Evolutionary conservation across 1,140 invertebrate genomes (phyloP), one percentile per base, ranked within the genome.

Genomic region (Drosophila prosaltans): DNA sequence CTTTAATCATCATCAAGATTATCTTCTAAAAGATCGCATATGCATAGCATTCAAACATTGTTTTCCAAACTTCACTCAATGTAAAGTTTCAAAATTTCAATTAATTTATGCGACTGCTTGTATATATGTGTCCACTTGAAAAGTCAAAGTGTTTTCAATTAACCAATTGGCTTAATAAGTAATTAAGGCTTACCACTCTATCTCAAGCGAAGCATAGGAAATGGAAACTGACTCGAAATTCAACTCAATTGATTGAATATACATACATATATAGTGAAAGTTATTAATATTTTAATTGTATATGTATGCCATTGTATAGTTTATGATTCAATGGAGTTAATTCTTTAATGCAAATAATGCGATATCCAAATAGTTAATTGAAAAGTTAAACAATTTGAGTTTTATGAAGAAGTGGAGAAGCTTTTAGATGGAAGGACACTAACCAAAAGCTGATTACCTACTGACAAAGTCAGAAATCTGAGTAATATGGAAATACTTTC

Each of bases 101-200:
- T 30, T 30, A 30, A 4, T 30, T 16, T 16, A 16, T 16, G 16
- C 16, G 16, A 16, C 16, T 0, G 0, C 28, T 28, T 32, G 30
- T 59, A 54, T 65, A 66, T 64, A 21, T 70, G 45, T 64, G 60
- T 41, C 11, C 43, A 61, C 40, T 77, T 65, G 54, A 63, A 54
- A 69, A 71, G 75, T 72, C 80, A 78, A 81, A 81, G 79, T 82
- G 80, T 81, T 75, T 40, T 65, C 65, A 71, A 43, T 72, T 63
- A 81, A 67, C 65, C 79, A 69, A 32, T 76, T 83, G 69, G 72
- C 69, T 69, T 70, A 72, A 83, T 83, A 67, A 73, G 81, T 81
- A 81, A 83, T 83, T 83, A 72, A 83, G 57, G 72, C 51, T 63
- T 65, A 63, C 64, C 68, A 51, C 39, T 39, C 61, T 51, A 16